Evolutionary conservation across 2,888 invertebrate genomes (phyloP).

Genomic region (Nineta flava): DNA sequence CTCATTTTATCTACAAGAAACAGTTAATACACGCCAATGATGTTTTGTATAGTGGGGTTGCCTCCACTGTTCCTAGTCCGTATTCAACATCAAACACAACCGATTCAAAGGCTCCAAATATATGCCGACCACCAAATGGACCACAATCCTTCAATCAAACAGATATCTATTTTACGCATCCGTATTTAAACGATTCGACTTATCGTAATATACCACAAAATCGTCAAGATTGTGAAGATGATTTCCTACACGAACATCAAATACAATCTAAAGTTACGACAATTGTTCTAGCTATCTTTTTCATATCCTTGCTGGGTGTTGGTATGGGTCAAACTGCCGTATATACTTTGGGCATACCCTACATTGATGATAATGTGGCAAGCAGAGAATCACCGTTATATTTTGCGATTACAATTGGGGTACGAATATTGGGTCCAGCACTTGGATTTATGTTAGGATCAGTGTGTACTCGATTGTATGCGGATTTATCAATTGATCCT

Average conservation of each 20-base stretch:
- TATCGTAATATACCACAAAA: background rate
- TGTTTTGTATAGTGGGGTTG: conserved; percentile 24
- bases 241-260: conserved; percentile 44
- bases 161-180: conserved; percentile 12
- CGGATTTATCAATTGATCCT: conserved; percentile 57
- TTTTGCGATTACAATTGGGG: conserved; percentile 86
- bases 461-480: conserved; percentile 74
- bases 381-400: conserved; percentile 83
- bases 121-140: conserved; percentile 21
- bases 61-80: conserved; percentile 16
- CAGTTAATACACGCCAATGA: conserved; percentile 44
- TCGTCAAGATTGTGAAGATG: conserved; percentile 35
- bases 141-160: conserved; percentile 1
- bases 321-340: conserved; percentile 89
- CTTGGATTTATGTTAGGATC: conserved; percentile 82
- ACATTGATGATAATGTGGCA: conserved; percentile 87
- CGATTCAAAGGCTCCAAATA: conserved; percentile 23
- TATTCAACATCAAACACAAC: conserved; percentile 18
- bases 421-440: conserved; percentile 79
- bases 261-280: conserved; percentile 62
- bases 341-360: conserved; percentile 82
- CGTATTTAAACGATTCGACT: conserved; percentile 17
- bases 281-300: conserved; percentile 74
- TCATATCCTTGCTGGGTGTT: conserved; percentile 71
- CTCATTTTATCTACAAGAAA: conserved; percentile 72